A percentile compares a stretch with the other conserved stretches of the same genome.
phyloP scores from a whole-genome alignment of 2,797 vertebrate genomes.

The Centroberyx gerrardi region DNA sequence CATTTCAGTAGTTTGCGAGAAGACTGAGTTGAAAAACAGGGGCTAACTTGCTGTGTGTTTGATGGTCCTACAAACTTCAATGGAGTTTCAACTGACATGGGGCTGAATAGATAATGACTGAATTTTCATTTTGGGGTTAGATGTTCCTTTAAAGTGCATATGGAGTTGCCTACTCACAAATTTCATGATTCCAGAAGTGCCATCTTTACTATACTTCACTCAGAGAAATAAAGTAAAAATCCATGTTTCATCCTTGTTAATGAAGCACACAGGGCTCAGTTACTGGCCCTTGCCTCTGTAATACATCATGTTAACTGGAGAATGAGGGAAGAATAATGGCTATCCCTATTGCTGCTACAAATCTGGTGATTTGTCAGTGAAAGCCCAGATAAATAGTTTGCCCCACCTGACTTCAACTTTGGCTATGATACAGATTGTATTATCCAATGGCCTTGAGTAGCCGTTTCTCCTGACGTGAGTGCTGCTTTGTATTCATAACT shows the following conservation, averaged over 20 bases:
- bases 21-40: too few relatives aligned
- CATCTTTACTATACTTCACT: slow-evolving; percentile 36
- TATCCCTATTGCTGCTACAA: slow-evolving; percentile 70
- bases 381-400: slow-evolving; percentile 71
- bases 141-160: too few relatives aligned
- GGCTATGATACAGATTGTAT: slow-evolving; percentile 53
- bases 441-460: slow-evolving; percentile 18
- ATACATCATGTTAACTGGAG: slow-evolving; percentile 76
- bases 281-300: slow-evolving; percentile 61
- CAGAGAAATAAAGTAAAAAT: slow-evolving; percentile 42
- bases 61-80: too few relatives aligned
- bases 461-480: slow-evolving; percentile 35
- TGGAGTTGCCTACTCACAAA: too few relatives aligned
- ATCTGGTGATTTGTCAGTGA: slow-evolving; percentile 70
- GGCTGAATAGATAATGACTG: too few relatives aligned
- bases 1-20: too few relatives aligned
- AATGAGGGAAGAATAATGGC: slow-evolving; percentile 78
- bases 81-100: too few relatives aligned
- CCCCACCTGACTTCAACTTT: slow-evolving; percentile 67
- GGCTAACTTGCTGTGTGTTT: too few relatives aligned
- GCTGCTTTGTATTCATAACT: slow-evolving; percentile 51
- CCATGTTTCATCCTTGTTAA: slow-evolving; percentile 58
- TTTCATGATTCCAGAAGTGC: slow-evolving; percentile 23
- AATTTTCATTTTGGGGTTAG: too few relatives aligned
- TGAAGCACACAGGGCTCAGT: slow-evolving; percentile 66